These are phyloP conservation scores for Clarias laeviceps DNA, from an alignment of 2,797 vertebrate species.

Conservation along the genomic window DNA sequence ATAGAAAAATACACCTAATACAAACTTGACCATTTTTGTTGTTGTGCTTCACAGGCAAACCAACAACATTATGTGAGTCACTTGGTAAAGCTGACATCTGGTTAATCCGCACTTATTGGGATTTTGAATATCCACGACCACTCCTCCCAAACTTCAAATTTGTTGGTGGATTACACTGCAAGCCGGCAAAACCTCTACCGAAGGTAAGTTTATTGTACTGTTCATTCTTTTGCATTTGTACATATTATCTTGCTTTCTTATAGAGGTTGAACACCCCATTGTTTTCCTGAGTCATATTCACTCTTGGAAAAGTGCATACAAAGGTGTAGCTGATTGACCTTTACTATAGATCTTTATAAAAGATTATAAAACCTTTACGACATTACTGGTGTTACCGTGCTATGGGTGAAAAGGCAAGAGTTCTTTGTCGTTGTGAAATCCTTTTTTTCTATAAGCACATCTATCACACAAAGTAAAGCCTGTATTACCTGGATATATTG, in stretches of 20 bases:
- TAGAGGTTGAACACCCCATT: too few relatives aligned
- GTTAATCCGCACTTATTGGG: constrained; percentile 89
- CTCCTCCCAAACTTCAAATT: constrained; percentile 85
- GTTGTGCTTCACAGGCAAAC: constrained; percentile 68
- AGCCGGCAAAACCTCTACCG: constrained; percentile 82
- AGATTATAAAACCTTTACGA: background rate
- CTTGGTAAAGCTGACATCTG: constrained; percentile 86
- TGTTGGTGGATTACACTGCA: constrained; percentile 87
- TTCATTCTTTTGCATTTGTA: too few relatives aligned
- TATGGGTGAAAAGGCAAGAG: background rate
- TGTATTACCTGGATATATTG: background rate
- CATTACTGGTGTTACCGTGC: background rate
- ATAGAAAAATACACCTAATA: background rate
- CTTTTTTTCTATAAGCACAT: too few relatives aligned
- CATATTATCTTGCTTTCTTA: too few relatives aligned
- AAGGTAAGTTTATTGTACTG: constrained; percentile 66
- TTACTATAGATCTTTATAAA: background rate
- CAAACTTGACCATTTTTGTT: background rate
- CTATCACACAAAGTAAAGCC: background rate
- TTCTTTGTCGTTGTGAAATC: too few relatives aligned
- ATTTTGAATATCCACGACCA: constrained; percentile 86
- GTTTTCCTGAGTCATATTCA: too few relatives aligned
- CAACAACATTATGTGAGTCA: constrained; percentile 78
- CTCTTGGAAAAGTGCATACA: too few relatives aligned
- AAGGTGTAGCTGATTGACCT: background rate